phyloP scores from a whole-genome alignment of 2,113 vertebrate species.

The Istiophorus platypterus region DNA sequence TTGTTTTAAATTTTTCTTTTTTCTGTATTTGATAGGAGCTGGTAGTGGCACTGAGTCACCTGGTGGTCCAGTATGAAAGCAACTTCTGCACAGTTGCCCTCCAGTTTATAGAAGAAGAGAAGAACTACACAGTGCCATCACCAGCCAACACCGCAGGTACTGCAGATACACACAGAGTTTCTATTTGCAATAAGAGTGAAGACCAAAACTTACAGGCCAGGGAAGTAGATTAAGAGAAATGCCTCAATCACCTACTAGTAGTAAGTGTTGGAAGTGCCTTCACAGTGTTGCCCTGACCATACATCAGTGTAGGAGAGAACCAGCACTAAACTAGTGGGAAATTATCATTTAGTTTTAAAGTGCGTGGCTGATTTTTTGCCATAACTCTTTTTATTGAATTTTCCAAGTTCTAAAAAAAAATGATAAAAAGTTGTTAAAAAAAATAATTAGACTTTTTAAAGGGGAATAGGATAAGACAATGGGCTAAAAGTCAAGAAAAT shows the following conservation, averaged over 20 bases:
- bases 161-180: neutral
- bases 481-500: neutral
- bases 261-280: neutral
- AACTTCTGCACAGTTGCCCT: constrained; percentile 98
- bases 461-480: neutral
- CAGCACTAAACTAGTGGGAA: neutral
- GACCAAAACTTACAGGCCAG: neutral
- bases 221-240: neutral
- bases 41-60: constrained; percentile 97
- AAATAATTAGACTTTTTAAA: no score
- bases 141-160: constrained; percentile 90
- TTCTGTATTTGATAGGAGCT: constrained; percentile 87
- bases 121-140: constrained; percentile 93
- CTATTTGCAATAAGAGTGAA: neutral
- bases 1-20: neutral
- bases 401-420: no score
- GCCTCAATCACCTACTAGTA: neutral
- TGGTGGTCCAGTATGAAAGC: constrained; percentile 97
- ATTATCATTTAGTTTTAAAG: neutral
- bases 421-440: no score
- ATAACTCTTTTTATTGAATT: no score
- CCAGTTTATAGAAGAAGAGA: constrained; percentile 99
- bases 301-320: no score
- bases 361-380: no score
- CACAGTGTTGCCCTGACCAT: neutral